Percentiles rank a stretch among this genome's conserved stretches.
Evolutionary conservation across 2,113 vertebrate genomes (phyloP).

Genomic region (Myrmecophaga tridactyla): DNA sequence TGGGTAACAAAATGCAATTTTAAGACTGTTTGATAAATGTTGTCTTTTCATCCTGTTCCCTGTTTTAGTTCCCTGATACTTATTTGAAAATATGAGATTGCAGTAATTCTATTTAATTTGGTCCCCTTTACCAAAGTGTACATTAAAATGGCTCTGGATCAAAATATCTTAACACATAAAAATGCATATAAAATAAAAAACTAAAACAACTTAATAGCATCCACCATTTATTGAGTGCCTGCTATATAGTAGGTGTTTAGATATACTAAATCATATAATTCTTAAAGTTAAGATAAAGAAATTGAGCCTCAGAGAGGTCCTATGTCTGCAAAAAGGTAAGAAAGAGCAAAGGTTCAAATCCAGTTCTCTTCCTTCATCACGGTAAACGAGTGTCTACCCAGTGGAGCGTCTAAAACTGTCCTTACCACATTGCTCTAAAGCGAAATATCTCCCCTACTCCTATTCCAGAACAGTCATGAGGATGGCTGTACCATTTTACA

Average conservation of each 20-base stretch:
- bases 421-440: background rate
- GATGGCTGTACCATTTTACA: background rate
- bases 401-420: background rate
- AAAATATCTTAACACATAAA: background rate
- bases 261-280: background rate
- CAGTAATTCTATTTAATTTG: background rate
- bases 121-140: background rate
- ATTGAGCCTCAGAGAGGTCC: background rate
- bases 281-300: background rate
- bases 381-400: background rate
- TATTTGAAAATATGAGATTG: background rate
- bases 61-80: background rate
- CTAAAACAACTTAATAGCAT: background rate
- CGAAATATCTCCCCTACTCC: background rate
- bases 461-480: background rate
- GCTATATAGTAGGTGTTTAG: background rate
- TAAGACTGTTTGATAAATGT: background rate
- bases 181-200: background rate
- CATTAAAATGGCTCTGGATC: background rate
- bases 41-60: background rate
- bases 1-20: slow-evolving; percentile 29
- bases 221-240: background rate
- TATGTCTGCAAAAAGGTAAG: background rate
- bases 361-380: background rate
- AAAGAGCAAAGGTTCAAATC: background rate